Evolutionary conservation across 2,113 vertebrate species (phyloP).

Genomic region (Stigmatopora argus): DNA sequence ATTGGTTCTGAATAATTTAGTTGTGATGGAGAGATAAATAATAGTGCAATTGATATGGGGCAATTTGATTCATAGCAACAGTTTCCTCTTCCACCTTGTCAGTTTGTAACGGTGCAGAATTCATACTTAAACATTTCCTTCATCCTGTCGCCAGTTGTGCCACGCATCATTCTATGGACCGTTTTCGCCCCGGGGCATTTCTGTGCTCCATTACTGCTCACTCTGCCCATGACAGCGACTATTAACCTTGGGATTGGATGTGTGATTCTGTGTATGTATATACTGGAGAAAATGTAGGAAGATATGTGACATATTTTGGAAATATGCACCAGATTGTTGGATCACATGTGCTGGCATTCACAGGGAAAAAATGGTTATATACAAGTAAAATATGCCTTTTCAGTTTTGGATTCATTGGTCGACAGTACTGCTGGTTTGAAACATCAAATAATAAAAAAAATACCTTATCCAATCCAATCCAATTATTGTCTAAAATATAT

Average conservation of each 20-base stretch:
- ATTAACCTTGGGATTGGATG: constrained; percentile 64
- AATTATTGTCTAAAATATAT: no score
- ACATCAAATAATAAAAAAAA: no score
- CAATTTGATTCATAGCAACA: constrained; percentile 54
- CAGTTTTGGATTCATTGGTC: no score
- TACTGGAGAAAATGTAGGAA: not conserved
- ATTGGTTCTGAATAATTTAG: constrained; percentile 61
- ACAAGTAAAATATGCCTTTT: no score
- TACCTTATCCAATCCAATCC: no score
- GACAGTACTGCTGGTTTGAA: no score
- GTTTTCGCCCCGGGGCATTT: constrained; percentile 55
- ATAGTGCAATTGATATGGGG: constrained; percentile 50
- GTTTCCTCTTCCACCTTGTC: constrained; percentile 27
- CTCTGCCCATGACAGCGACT: constrained; percentile 62
- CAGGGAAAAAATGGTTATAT: constrained; percentile 7
- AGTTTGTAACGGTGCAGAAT: not conserved
- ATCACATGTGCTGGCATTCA: not conserved
- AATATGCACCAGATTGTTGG: constrained; percentile 4
- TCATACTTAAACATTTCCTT: constrained; percentile 15
- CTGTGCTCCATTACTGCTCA: constrained; percentile 67
- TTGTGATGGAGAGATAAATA: constrained; percentile 65
- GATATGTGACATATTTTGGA: constrained; percentile 1
- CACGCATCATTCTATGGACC: constrained; percentile 43
- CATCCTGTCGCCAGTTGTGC: constrained; percentile 24
- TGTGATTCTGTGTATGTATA: constrained; percentile 18